Base-by-base conservation (phyloP, 2,113 vertebrate species). In the Xyliphius kryptos region DNA sequence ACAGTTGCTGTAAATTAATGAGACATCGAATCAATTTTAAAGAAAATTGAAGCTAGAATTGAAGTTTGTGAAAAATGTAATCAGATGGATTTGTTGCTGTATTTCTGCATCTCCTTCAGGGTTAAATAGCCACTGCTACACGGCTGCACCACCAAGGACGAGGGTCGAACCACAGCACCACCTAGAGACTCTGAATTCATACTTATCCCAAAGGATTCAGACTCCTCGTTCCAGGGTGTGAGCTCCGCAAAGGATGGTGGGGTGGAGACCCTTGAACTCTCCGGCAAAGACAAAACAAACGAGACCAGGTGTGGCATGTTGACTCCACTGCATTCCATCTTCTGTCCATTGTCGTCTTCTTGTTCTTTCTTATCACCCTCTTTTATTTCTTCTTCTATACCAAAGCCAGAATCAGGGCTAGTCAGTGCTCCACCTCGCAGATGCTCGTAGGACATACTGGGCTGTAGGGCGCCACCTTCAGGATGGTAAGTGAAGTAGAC, bases 1-100 rank as follows among this genome's bases (percentile, higher is more conserved):
- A n/a, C n/a, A n/a, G n/a, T n/a, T n/a, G n/a, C n/a, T n/a, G n/a
- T n/a, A n/a, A n/a, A n/a, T n/a, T n/a, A n/a, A n/a, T n/a, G n/a
- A n/a, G n/a, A n/a, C n/a, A n/a, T n/a, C n/a, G n/a, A n/a, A n/a
- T n/a, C n/a, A n/a, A n/a, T n/a, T n/a, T n/a, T n/a, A n/a, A n/a
- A n/a, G n/a, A n/a, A n/a, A n/a, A n/a, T n/a, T n/a, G n/a, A n/a
- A n/a, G n/a, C n/a, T n/a, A n/a, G n/a, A n/a, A n/a, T n/a, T n/a
- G n/a, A n/a, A n/a, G n/a, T n/a, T n/a, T n/a, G n/a, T n/a, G n/a
- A n/a, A n/a, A n/a, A n/a, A n/a, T n/a, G n/a, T n/a, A n/a, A n/a
- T n/a, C n/a, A 88, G 62, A 87, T 85, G n/a, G 87, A 87, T 41
- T 82, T 86, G 52, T 88, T 87, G 58, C 86, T 85, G 70, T 79